Evolutionary conservation across 2,113 vertebrate species (phyloP).

Genomic region (Archocentrus centrarchus): DNA sequence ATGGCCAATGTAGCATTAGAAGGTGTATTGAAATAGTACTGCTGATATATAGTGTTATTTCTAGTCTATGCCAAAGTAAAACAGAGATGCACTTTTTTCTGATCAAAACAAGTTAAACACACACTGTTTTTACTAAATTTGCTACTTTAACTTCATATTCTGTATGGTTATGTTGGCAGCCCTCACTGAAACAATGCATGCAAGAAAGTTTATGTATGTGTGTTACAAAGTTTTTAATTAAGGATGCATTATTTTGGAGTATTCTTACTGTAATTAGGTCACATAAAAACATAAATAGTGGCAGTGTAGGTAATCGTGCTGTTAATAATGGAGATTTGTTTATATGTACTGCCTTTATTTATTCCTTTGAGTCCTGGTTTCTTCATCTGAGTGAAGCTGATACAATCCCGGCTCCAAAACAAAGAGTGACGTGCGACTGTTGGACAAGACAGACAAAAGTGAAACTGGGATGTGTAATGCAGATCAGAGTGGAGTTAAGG

Average conservation of each 20-base stretch:
- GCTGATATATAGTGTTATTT: conserved; percentile 62
- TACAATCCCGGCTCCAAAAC: conserved; percentile 32
- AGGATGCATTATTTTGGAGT: conserved; percentile 42
- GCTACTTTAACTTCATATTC: conserved; percentile 24
- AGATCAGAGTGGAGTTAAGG: conserved; percentile 1
- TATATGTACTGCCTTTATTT: conserved; percentile 76
- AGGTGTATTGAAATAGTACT: conserved; percentile 61
- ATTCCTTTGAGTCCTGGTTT: conserved; percentile 61
- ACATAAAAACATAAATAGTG: conserved; percentile 54
- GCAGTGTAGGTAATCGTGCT: conserved; percentile 56
- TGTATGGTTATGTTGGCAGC: conserved; percentile 11
- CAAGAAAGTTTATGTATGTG: conserved; percentile 65
- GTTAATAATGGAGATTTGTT: conserved; percentile 62
- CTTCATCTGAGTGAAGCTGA: conserved; percentile 27
- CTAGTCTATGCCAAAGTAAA: conserved; percentile 68
- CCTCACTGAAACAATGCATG: conserved; percentile 36
- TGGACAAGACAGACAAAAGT: not conserved
- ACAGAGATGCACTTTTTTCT: conserved; percentile 71
- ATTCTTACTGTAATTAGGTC: conserved; percentile 58
- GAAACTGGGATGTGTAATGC: conserved; percentile 12
- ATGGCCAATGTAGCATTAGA: conserved; percentile 51
- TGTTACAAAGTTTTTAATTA: conserved; percentile 65
- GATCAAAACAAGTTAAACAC: conserved; percentile 41
- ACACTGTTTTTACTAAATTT: conserved; percentile 39
- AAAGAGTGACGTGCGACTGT: not conserved